Conservation (phyloP, 2,113 vertebrate species). For the Notothenia coriiceps region DNA sequence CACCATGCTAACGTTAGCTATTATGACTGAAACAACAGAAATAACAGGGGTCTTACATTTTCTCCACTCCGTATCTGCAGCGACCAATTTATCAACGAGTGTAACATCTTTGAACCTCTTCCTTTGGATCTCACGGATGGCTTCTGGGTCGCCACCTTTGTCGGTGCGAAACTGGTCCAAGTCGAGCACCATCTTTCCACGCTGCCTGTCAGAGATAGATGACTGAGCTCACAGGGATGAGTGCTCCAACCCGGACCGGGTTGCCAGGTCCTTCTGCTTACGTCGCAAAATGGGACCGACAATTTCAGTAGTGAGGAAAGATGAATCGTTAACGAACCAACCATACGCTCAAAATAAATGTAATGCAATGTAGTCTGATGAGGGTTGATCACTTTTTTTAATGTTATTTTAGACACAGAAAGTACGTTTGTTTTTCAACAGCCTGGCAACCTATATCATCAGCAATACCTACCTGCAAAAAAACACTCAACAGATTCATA, state of each 20-base stretch:
- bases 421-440: neutral
- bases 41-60: conserved; percentile 86
- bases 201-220: conserved; percentile 46
- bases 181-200: conserved; percentile 92
- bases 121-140: conserved; percentile 89
- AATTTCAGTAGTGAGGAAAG: neutral
- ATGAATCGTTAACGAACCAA: accelerated
- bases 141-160: conserved; percentile 93
- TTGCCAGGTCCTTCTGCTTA: conserved; percentile 23
- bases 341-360: accelerated
- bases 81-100: conserved; percentile 92
- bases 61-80: conserved; percentile 92
- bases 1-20: conserved; percentile 33
- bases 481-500: neutral
- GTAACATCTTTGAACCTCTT: conserved; percentile 95
- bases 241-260: neutral
- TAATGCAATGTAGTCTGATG: neutral
- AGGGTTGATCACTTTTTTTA: neutral
- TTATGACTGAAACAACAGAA: neutral
- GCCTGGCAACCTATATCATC: conserved; percentile 5
- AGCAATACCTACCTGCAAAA: neutral
- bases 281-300: neutral
- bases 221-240: neutral
- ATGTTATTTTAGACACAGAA: neutral
- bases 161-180: conserved; percentile 93